Base-by-base conservation (phyloP, 2,113 vertebrate genomes). In the Hemicordylus capensis region DNA sequence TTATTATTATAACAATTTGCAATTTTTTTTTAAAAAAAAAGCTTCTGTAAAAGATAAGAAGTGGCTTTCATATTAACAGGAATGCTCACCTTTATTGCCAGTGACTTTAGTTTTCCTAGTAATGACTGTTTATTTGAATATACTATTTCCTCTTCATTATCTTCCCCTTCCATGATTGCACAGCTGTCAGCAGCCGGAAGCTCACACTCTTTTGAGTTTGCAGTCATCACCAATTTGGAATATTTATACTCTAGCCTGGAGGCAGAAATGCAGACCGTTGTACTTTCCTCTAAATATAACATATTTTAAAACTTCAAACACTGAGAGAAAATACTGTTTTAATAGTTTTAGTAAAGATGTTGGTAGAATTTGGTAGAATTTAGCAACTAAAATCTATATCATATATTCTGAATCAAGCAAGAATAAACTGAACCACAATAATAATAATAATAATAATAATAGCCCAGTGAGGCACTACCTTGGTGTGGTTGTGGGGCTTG, bases 141-240 rank as follows among this genome's bases (percentile, higher is more conserved):
- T 24, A 99, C 97, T 61, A 99, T 94, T 88, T 99, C 98, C 70
- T 99, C 99, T 88, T 99, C 98, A 58, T 98, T 99, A 54, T 97
- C 97, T 96, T 99, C 98, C 46, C 98, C 98, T 94, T 99, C 98
- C 98, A 99, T 99, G 93, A 99, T 98, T 81, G 98, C 99, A 90
- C 99, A 99, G 94, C 98, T 99, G 96, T 99, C 98, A 75, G 98
- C 97, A 85, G 97, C 98, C 74, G 98, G 99, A 86, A 99, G 96
- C 81, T 99, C 98, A 24, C 98, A 98, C 81, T 99, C 99, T 91
- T 98, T 99, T 14, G 97, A 96, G 91, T 98, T 99, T 3, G 98
- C 96, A 9, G 98, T 98, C 97, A 99, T 99, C 92, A 99, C 98
- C 93, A 99, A 92, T 85, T 98, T 98, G 48, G 98, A 99, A 96